Evolutionary conservation across 1,140 invertebrate species (phyloP).

Genomic region (Drosophila tsacasi): DNA sequence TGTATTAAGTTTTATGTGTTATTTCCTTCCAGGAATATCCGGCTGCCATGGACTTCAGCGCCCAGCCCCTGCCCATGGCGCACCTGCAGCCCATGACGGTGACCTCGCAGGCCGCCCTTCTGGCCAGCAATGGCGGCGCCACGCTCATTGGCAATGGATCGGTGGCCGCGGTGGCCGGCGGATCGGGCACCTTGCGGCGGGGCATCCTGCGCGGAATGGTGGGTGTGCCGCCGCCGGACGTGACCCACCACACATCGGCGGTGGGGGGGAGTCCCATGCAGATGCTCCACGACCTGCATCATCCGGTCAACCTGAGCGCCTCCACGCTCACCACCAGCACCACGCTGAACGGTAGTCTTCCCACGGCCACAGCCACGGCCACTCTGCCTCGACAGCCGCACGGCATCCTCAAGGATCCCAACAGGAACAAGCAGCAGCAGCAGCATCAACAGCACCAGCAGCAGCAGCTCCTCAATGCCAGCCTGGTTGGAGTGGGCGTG

Average conservation of each 20-base stretch:
- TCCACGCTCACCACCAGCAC: constrained; percentile 77
- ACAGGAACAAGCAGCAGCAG: constrained; percentile 87
- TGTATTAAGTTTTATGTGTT: background rate
- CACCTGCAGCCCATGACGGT: constrained; percentile 79
- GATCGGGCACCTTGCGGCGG: constrained; percentile 76
- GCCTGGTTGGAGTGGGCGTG: constrained; percentile 72
- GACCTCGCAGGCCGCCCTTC: constrained; percentile 67
- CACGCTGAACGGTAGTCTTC: constrained; percentile 80
- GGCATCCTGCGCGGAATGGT: constrained; percentile 78
- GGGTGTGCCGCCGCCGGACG: constrained; percentile 80
- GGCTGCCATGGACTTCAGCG: constrained; percentile 75
- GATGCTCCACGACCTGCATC: constrained; percentile 79
- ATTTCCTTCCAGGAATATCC: constrained; percentile 77
- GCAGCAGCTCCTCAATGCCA: constrained; percentile 71
- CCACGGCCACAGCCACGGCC: constrained; percentile 58
- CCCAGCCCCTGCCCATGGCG: constrained; percentile 71
- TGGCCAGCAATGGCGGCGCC: constrained; percentile 60
- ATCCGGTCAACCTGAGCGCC: constrained; percentile 79
- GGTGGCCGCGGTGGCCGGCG: constrained; percentile 37
- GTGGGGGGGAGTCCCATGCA: constrained; percentile 61
- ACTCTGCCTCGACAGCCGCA: constrained; percentile 86
- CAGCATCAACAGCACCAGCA: constrained; percentile 70
- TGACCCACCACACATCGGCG: constrained; percentile 77
- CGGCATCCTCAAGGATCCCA: constrained; percentile 88
- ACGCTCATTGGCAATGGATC: constrained; percentile 49